Percentiles rank a stretch among this genome's conserved stretches.
Evolutionary conservation across 2,797 vertebrate species (phyloP).

Genomic region (Smutsia gigantea): DNA sequence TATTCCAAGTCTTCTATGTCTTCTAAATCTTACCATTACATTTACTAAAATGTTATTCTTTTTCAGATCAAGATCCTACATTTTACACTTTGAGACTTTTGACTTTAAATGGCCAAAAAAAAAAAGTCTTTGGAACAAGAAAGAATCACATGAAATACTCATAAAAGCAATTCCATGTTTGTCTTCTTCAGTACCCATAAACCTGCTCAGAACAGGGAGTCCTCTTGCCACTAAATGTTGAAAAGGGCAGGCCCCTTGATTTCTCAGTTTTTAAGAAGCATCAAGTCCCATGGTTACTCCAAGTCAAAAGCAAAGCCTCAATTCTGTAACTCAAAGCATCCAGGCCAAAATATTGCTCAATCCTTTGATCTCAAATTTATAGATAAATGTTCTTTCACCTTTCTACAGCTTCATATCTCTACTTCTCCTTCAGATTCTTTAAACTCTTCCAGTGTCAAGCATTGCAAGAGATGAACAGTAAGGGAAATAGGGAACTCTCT

Average conservation of each 20-base stretch:
- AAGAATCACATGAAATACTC: neutral
- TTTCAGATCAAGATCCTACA: neutral
- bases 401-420: neutral
- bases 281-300: neutral
- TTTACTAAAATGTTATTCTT: neutral
- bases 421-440: neutral
- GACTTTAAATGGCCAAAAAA: neutral
- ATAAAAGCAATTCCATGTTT: neutral
- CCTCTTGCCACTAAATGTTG: neutral
- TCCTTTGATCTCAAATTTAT: neutral
- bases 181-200: neutral
- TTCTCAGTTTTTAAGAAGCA: neutral
- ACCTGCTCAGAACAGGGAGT: neutral
- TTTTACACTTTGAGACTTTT: conserved; percentile 19
- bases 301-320: conserved; percentile 28
- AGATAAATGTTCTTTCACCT: conserved; percentile 4
- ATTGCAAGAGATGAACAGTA: neutral
- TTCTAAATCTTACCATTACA: conserved; percentile 35
- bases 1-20: neutral
- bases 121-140: neutral
- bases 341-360: neutral
- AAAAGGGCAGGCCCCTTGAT: neutral
- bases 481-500: neutral
- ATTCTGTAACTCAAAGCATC: neutral
- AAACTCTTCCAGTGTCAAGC: neutral